These are phyloP conservation scores for Zeuzera pyrina DNA, from an alignment of 2,888 invertebrate species.

Conservation along the genomic window DNA sequence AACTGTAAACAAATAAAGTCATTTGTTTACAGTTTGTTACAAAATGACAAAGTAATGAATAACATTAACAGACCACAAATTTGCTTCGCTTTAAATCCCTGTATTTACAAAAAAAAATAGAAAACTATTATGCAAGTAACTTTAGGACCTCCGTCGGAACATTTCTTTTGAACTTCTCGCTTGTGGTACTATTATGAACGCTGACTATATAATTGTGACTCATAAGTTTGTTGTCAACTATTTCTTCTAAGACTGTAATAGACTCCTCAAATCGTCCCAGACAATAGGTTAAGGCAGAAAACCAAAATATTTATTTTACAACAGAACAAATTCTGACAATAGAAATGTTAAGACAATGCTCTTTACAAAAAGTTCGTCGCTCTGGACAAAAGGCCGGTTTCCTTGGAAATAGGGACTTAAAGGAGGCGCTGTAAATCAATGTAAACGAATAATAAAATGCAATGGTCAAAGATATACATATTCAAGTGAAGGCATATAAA, in stretches of 20 bases:
- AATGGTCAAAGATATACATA: slow-evolving; percentile 16
- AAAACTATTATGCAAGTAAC: too few species aligned
- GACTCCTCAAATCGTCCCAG: slow-evolving; percentile 19
- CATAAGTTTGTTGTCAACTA: background rate
- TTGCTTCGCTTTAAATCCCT: too few species aligned
- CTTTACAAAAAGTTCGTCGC: slow-evolving; percentile 52
- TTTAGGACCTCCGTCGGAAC: too few species aligned
- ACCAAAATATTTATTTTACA: slow-evolving; percentile 56
- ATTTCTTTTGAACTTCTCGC: too few species aligned
- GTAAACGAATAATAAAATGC: slow-evolving; percentile 44
- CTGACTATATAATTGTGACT: background rate
- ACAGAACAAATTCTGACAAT: slow-evolving; percentile 42
- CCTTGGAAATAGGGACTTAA: slow-evolving; percentile 36
- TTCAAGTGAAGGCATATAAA: too few species aligned
- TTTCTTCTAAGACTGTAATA: slow-evolving; percentile 1
- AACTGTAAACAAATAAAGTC: too few species aligned
- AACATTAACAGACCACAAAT: too few species aligned
- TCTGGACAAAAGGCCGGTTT: slow-evolving; percentile 57
- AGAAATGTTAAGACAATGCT: slow-evolving; percentile 54
- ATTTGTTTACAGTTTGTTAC: too few species aligned
- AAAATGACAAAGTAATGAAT: too few species aligned
- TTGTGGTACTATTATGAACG: too few species aligned
- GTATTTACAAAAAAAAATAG: too few species aligned
- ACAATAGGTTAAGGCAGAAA: slow-evolving; percentile 45
- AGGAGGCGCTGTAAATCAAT: slow-evolving; percentile 46